Evolutionary conservation across 2,888 invertebrate genomes (phyloP), one percentile per base, ranked within the genome.

Genomic region (Thumatha senex): DNA sequence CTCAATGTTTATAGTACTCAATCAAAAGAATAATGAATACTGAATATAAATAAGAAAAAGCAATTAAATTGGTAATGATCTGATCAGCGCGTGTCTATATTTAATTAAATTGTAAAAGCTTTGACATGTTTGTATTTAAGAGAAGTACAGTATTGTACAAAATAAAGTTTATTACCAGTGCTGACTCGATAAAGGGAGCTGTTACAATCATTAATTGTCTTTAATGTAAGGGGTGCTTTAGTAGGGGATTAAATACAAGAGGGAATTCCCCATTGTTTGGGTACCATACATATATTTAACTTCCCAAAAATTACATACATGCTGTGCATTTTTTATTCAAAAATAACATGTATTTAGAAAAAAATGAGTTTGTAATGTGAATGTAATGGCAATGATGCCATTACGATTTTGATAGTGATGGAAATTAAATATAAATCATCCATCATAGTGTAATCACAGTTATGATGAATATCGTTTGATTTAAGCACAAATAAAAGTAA

Each of bases 171-270:
- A 87, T 84, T 78, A 80, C 81, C 77, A 83, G 82, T 82, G 84
- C 84, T 84, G 79, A 82, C 77, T 83, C 74, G 72, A 78, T 79
- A 78, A 84, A 85, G 85, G 86, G 85, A 74, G 78, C 81, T 82
- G 80, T 80, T 80, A 85, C 84, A 84, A 72, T 82, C 89, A 89
- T 90, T 89, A 86, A 89, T 86, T 86, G 87, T 86, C 71, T 76
- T 79, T 84, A 85, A 87, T 83, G 78, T 76, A 74, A 70, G 81
- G 79, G 84, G 86, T 71, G 74, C 76, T 72, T 67, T 61, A 66
- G 73, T 63, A 78, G 82, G 84, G 80, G 80, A 80, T 77, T 78
- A 65, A 68, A 65, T 72, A 65, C 76, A 63, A 66, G 59, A 67
- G 85, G 84, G 86, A 76, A 77, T 74, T 65, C 56, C 66, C 74